Evolutionary conservation across 2,113 vertebrate genomes (phyloP).

Genomic region (Passer montanus): DNA sequence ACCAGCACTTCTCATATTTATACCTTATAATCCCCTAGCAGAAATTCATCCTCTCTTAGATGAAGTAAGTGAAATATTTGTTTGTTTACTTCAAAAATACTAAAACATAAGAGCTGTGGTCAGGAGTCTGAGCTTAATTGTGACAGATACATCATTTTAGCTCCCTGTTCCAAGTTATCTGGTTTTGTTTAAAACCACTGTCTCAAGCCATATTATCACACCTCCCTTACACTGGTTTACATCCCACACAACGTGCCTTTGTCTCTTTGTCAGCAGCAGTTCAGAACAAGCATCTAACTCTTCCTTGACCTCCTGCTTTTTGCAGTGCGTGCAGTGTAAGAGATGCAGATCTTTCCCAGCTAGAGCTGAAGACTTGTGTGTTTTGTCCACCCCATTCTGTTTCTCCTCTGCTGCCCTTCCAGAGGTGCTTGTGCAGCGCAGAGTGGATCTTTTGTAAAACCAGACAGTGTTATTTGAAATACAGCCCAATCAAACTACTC

Average conservation of each 20-base stretch:
- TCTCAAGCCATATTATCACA: neutral
- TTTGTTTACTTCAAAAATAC: neutral
- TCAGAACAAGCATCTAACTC: neutral
- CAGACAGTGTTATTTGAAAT: neutral
- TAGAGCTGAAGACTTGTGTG: neutral
- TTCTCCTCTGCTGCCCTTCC: neutral
- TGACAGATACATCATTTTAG: neutral
- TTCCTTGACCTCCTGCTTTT: neutral
- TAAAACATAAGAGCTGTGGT: neutral
- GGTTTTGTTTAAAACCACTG: neutral
- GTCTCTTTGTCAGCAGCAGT: neutral
- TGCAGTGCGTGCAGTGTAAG: neutral
- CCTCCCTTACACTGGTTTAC: neutral
- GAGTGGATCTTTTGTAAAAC: neutral
- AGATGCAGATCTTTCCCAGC: neutral
- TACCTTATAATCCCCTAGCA: slow-evolving; percentile 86
- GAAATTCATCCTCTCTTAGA: slow-evolving; percentile 78
- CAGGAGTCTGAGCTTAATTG: neutral
- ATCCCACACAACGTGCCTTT: neutral
- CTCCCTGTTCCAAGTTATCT: neutral
- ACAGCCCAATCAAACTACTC: neutral
- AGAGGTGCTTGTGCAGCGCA: neutral
- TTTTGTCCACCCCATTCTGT: neutral
- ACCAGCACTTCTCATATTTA: slow-evolving; percentile 90
- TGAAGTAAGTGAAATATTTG: slow-evolving; percentile 79